Percentiles rank a stretch among this genome's conserved stretches.
phyloP scores from a whole-genome alignment of 1,140 invertebrate species.

The Cherax destructor region DNA sequence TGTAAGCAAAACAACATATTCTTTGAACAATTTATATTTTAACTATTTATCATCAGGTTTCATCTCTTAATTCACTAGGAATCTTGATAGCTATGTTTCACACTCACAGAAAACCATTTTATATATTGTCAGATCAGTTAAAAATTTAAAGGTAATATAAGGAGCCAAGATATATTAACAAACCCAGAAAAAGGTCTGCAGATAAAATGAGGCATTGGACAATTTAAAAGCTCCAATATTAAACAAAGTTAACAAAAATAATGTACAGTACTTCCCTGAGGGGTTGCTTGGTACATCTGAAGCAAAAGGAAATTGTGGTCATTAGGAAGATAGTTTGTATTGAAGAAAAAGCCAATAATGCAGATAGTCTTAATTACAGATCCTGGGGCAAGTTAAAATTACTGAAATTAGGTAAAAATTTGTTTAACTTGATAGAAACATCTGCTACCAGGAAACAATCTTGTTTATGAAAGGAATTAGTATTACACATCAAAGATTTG shows the following conservation, averaged over 20 bases:
- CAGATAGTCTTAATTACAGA: too few species aligned
- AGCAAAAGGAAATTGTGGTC: neutral
- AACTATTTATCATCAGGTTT: neutral
- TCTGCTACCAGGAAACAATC: too few species aligned
- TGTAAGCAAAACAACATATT: neutral
- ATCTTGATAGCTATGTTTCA: neutral
- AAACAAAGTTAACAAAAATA: neutral
- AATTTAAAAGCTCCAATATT: neutral
- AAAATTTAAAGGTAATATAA: neutral
- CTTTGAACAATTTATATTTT: constrained; percentile 1
- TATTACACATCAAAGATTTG: too few species aligned
- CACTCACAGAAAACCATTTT: neutral
- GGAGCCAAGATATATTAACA: neutral
- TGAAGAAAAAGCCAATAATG: too few species aligned
- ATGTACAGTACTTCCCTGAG: neutral
- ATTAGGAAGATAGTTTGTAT: too few species aligned
- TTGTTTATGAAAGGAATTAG: too few species aligned
- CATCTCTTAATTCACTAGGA: neutral
- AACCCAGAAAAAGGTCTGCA: neutral
- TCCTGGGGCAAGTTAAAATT: too few species aligned
- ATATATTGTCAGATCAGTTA: neutral
- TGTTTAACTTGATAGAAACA: too few species aligned
- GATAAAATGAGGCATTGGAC: neutral
- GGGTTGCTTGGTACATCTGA: neutral
- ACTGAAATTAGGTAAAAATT: too few species aligned